Evolutionary conservation across 2,888 invertebrate species (phyloP), one percentile per base, ranked within the genome.

Genomic region (Drosophila meridiana): DNA sequence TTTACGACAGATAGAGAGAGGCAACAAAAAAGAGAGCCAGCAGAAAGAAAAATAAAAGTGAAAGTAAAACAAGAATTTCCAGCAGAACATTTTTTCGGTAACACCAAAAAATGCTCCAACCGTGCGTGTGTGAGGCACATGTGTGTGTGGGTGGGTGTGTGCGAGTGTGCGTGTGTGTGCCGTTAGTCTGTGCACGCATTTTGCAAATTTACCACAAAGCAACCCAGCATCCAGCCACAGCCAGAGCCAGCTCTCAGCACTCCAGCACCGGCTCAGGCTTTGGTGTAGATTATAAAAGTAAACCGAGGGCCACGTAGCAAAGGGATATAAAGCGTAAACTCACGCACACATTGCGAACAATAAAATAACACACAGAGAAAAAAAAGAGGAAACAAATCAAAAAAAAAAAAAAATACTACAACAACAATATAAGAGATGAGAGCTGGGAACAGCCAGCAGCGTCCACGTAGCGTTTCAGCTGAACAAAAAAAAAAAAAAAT

Each of bases 121-220:
- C 26, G 6, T 26, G 32, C n/a, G 13, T 43, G 38, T 38, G 66
- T 38, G 30, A 0, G 28, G 32, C 9, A 9, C n/a, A n/a, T n/a
- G 65, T 36, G 28, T 2, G 32, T 2, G 32, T 7, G 32, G 28
- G 43, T 14, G n/a, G 6, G 53, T 11, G 55, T 4, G 32, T 13
- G 43, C 11, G 14, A 20, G 52, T 26, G 20, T 5, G 26, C 8
- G 26, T 20, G 42, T 2, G 13, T 71, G 43, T 56, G 43, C 71
- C 63, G 70, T 78, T 78, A 89, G 86, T 81, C 90, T 69, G 75
- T 83, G 89, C 90, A 87, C 87, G 87, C 87, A 88, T 78, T 88
- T 86, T 86, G 82, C 78, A 89, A 90, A 90, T 87, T 89, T 89
- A 90, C 82, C 89, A 88, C 89, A 80, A 74, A 73, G 70, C 76